These are phyloP conservation scores for Pseudolaguvia tuberculata DNA, from an alignment of 2,113 vertebrate species.

Conservation along the genomic window DNA sequence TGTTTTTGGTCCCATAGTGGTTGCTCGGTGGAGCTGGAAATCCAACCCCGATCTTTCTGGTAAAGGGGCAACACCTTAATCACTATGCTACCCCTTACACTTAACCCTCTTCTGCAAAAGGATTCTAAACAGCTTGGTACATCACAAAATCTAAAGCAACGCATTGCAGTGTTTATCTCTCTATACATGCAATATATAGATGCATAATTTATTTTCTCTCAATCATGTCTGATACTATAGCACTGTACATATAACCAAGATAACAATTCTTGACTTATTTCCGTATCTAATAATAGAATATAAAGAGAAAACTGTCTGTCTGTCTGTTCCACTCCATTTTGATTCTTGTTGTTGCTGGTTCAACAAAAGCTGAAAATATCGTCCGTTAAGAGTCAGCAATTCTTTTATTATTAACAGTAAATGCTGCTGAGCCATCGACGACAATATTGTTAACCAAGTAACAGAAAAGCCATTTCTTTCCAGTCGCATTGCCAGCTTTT, in stretches of 20 bases:
- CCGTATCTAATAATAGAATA: background rate
- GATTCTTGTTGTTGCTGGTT: constrained; percentile 21
- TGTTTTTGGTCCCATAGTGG: too few relatives aligned
- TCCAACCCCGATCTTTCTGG: too few relatives aligned
- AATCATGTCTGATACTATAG: background rate
- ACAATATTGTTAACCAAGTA: constrained; percentile 31
- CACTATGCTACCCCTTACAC: too few relatives aligned
- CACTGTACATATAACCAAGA: background rate
- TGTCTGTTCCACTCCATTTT: constrained; percentile 20
- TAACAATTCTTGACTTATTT: background rate
- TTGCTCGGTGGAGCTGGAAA: too few relatives aligned
- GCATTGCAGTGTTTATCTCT: too few relatives aligned
- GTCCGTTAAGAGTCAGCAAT: constrained; percentile 53
- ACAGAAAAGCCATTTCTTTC: constrained; percentile 11
- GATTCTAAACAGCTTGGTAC: too few relatives aligned
- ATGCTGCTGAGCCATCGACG: constrained; percentile 43
- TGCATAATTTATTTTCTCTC: background rate
- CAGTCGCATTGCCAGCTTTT: constrained; percentile 20
- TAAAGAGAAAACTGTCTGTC: background rate
- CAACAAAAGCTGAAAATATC: constrained; percentile 38
- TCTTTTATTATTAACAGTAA: constrained; percentile 50
- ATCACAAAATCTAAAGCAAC: too few relatives aligned
- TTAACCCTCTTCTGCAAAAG: too few relatives aligned
- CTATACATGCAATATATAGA: background rate
- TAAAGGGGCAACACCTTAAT: too few relatives aligned